Percentiles rank a stretch among this genome's conserved stretches.
Conservation (phyloP, 1,140 invertebrate species). For the Drosophila mauritiana region DNA sequence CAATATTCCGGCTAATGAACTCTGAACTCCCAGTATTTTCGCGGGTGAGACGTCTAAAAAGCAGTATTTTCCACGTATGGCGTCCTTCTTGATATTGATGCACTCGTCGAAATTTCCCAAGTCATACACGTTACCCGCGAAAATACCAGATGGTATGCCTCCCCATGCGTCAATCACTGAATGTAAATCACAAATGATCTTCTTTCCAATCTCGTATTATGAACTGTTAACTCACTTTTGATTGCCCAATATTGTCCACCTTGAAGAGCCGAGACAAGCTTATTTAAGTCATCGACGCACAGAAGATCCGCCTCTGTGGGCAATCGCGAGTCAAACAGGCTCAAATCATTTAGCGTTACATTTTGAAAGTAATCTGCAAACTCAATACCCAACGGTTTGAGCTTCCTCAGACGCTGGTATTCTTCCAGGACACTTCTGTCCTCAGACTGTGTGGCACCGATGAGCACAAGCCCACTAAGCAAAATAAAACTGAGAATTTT, state of each 20-base stretch:
- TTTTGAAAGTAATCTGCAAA: slow-evolving; percentile 33
- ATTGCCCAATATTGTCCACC: slow-evolving; percentile 12
- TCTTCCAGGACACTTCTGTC: neutral
- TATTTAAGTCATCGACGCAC: slow-evolving; percentile 4
- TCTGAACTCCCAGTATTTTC: neutral
- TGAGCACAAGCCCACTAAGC: neutral
- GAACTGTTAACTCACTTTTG: slow-evolving; percentile 8
- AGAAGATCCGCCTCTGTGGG: slow-evolving; percentile 1
- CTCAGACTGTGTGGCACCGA: neutral
- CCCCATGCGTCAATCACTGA: slow-evolving; percentile 65
- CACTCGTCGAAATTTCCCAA: slow-evolving; percentile 68
- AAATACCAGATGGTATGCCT: slow-evolving; percentile 11
- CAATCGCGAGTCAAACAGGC: neutral
- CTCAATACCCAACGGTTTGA: slow-evolving; percentile 22
- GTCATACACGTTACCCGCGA: slow-evolving; percentile 34
- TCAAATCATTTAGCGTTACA: slow-evolving; percentile 4
- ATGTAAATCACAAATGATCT: no score
- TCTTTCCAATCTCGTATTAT: no score
- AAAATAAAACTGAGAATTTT: neutral
- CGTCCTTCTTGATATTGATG: slow-evolving; percentile 12
- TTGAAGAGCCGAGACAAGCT: neutral
- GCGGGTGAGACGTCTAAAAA: neutral
- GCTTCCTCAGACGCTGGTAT: slow-evolving; percentile 1
- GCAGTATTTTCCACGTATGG: slow-evolving; percentile 51
- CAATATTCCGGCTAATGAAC: neutral